phyloP scores from a whole-genome alignment of 92 coral and sea anemone genomes.

The Meandrina meandrites region DNA sequence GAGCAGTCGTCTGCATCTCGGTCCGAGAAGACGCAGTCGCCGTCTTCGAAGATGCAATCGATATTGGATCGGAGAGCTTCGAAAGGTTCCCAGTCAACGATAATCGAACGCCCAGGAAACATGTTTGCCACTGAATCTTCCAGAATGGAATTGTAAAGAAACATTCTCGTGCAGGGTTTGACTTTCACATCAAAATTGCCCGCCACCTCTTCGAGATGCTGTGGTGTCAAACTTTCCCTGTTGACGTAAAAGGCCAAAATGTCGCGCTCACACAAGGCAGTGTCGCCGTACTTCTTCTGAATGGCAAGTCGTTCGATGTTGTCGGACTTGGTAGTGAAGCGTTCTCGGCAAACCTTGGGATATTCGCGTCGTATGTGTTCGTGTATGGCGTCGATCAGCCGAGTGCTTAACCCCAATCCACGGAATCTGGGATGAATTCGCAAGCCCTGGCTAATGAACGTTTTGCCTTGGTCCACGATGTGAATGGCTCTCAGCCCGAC shows the following conservation, averaged over 20 bases:
- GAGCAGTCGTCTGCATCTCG: conserved; percentile 73
- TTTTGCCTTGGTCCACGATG: conserved; percentile 82
- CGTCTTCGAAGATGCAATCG: conserved; percentile 71
- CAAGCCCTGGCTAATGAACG: conserved; percentile 89
- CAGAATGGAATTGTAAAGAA: conserved; percentile 55
- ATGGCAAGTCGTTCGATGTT: conserved; percentile 92
- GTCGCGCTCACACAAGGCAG: conserved; percentile 80
- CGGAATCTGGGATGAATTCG: conserved; percentile 92
- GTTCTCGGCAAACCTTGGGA: conserved; percentile 81
- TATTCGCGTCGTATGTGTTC: conserved; percentile 68
- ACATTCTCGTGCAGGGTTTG: conserved; percentile 66
- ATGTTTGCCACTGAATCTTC: conserved; percentile 71
- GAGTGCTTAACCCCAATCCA: conserved; percentile 86
- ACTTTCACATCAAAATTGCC: conserved; percentile 43
- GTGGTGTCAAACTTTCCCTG: conserved; percentile 42
- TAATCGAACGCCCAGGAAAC: conserved; percentile 75
- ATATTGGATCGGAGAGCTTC: conserved; percentile 77
- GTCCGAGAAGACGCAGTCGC: conserved; percentile 83
- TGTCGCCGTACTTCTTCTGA: conserved; percentile 87
- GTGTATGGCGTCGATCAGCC: conserved; percentile 78
- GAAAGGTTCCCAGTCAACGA: conserved; percentile 97
- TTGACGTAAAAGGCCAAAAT: conserved; percentile 82
- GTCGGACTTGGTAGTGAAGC: conserved; percentile 95
- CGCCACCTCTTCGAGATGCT: conserved; percentile 33
- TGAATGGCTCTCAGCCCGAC: conserved; percentile 92